phyloP scores from a whole-genome alignment of 2,888 invertebrate species.

The Cephonodes hylas region DNA sequence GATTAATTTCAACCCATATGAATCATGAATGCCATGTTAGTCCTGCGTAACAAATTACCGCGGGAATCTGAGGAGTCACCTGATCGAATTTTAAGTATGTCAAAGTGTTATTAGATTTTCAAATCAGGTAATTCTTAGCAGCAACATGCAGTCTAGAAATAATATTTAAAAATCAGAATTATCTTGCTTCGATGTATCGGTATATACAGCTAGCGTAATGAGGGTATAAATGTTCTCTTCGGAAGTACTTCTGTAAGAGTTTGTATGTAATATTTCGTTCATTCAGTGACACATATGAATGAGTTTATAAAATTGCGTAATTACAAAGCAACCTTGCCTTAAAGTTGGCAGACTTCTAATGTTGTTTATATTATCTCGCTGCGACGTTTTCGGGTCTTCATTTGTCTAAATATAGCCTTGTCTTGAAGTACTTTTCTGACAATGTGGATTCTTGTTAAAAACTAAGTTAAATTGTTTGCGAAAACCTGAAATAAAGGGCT shows the following conservation, averaged over 20 bases:
- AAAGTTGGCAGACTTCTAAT: not conserved
- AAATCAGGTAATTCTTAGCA: no score
- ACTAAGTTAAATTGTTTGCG: not conserved
- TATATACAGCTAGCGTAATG: no score
- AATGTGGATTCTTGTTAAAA: not conserved
- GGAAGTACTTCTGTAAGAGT: no score
- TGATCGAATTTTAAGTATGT: no score
- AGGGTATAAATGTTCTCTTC: no score
- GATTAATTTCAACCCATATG: slow-evolving; percentile 40
- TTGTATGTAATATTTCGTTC: no score
- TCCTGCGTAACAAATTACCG: not conserved
- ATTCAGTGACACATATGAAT: slow-evolving; percentile 21
- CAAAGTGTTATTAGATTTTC: no score
- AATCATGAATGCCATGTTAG: slow-evolving; percentile 33
- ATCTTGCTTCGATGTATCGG: no score
- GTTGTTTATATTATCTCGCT: not conserved
- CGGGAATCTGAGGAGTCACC: not conserved
- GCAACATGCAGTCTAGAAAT: no score
- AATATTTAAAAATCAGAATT: no score
- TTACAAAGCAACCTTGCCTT: not conserved
- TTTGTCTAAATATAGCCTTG: not conserved
- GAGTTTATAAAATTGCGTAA: slow-evolving; percentile 28
- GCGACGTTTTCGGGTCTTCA: not conserved
- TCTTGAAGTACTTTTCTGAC: not conserved
- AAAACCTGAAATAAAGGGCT: not conserved